These are phyloP conservation scores for Ceratitis capitata DNA, from an alignment of 1,140 invertebrate species.

Conservation along the genomic window DNA sequence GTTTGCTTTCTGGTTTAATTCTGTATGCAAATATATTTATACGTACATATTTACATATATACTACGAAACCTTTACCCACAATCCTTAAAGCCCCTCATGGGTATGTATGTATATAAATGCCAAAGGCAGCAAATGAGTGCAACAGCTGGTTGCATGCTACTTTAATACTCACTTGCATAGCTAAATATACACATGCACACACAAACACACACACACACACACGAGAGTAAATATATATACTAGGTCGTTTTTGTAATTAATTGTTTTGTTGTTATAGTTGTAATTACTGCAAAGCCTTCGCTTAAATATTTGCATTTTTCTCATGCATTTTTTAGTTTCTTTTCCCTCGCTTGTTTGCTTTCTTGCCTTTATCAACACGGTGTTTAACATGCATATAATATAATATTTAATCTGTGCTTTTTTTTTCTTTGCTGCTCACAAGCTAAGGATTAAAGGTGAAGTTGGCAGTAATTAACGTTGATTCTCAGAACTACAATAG, in stretches of 20 bases:
- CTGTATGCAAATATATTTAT: neutral
- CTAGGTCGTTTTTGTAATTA: neutral
- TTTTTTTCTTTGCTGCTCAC: neutral
- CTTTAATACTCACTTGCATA: no score
- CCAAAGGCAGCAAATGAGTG: neutral
- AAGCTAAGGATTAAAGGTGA: neutral
- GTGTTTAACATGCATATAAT: no score
- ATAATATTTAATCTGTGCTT: no score
- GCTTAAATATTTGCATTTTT: neutral
- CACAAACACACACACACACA: neutral
- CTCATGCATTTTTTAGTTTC: neutral
- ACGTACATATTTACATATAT: no score
- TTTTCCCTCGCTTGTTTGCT: neutral
- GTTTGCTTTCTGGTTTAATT: conserved; percentile 1
- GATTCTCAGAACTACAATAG: neutral
- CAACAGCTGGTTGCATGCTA: neutral
- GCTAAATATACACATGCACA: no score
- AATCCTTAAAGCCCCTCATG: no score
- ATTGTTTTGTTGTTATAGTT: neutral
- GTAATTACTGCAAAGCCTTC: neutral
- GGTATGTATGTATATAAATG: neutral
- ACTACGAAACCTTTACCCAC: no score
- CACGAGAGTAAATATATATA: no score
- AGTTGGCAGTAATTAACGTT: neutral
- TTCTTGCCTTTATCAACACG: neutral